Base-by-base conservation (phyloP, 2,888 invertebrate species). In the Lithophane ornitopus region DNA sequence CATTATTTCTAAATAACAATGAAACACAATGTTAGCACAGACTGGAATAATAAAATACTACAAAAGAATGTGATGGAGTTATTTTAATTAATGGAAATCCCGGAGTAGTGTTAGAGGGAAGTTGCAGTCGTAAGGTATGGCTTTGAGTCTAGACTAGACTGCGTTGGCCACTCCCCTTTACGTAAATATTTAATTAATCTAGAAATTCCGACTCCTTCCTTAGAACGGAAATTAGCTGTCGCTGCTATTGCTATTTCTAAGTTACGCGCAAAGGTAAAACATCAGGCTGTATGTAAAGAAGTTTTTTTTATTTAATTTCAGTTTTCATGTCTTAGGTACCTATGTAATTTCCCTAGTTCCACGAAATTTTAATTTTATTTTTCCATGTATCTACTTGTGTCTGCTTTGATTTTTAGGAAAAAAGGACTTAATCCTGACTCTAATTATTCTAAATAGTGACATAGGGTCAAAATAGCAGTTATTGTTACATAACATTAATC, bases 131-230 rank as follows among this genome's bases (percentile, higher is more conserved):
- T 65, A 39, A 75, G 65, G 65, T 22, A 52, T 56, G 16, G n/a
- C 56, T 74, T 28, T 34, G 12, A 72, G 79, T 80, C 86, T 80
- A 81, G 76, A 81, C 78, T 74, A 78, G 68, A 78, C 85, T 80
- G 54, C 59, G 34, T 49, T 59, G 12, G 54, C 39, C 28, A 54
- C 39, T 34, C 68, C 49, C 28, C 49, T 68, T 39, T 52, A 39
- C 12, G n/a, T 73, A 69, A 66, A 70, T 85, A 78, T 78, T 78
- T 71, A 85, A 86, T 84, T 78, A 75, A 76, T 74, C 70, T 77
- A 66, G 44, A 41, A 19, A 67, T 76, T 44, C 52, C 3, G 46
- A 34, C 54, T 74, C 39, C 58, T 34, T 66, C 59, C 56, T 74
- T 52, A 0, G 52, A 69, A 74, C 52, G 72, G 67, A 78, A 75